Evolutionary conservation across 2,888 invertebrate species (phyloP), one percentile per base, ranked within the genome.

Genomic region (Melinopterus prodromus): DNA sequence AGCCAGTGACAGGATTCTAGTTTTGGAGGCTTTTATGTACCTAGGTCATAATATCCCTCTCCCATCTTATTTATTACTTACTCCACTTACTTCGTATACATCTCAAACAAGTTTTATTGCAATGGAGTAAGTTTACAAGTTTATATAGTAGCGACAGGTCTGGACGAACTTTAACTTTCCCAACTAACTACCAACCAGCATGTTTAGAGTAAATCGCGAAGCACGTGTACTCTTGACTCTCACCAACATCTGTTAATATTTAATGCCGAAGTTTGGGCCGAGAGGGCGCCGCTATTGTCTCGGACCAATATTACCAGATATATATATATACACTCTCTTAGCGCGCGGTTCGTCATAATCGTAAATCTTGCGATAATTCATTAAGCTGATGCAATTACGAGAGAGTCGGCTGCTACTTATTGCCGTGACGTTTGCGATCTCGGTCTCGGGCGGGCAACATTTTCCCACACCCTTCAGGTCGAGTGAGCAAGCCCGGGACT

Each of bases 231-330:
- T 26, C 26, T 26, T 26, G 26, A 26, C 74, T 74, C 74, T 74
- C 74, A 74, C 74, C 35, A 74, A 74, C 74, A 74, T 74, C 74
- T 74, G 74, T 35, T 74, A 74, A 74, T 74, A 74, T 74, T 74
- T 74, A 74, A 74, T 74, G 74, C 74, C 74, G n/a, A 74, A 74
- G 74, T 74, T 53, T 74, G 74, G 36, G 36, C 36, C n/a, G 37
- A 74, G 37, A 74, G 74, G 74, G 74, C 35, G 37, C 71, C 36
- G 74, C 36, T 74, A 36, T 37, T 74, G 71, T 71, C 35, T 37
- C 74, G 36, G 16, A 71, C 71, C 74, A 35, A 74, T 74, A 74
- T 74, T 74, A 26, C 74, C 74, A n/a, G 74, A 74, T 74, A 74
- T 74, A 35, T 74, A 74, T 74, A 35, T 53, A 53, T 53, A 53